phyloP scores from a whole-genome alignment of 2,888 invertebrate species.

The Ectemnius lituratus region DNA sequence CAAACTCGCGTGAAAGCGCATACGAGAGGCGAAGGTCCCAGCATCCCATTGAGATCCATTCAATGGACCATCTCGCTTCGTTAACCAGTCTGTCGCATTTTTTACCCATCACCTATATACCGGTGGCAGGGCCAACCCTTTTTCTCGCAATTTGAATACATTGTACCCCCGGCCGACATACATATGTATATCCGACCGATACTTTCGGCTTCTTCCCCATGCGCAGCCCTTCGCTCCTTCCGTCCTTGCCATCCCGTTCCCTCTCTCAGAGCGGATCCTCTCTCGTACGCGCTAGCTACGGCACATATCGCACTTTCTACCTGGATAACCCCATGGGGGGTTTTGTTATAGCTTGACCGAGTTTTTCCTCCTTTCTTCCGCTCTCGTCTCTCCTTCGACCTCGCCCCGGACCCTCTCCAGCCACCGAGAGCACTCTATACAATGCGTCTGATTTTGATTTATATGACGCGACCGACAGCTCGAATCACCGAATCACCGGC shows the following conservation, averaged over 20 bases:
- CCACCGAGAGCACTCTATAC: constrained; percentile 52
- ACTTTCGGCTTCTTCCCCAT: constrained; percentile 56
- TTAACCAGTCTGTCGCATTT: constrained; percentile 78
- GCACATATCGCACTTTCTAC: constrained; percentile 70
- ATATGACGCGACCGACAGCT: constrained; percentile 76
- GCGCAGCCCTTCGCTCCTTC: not conserved
- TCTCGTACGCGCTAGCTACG: constrained; percentile 19
- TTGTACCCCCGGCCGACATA: constrained; percentile 76
- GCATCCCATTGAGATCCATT: constrained; percentile 75
- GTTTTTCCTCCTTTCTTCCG: constrained; percentile 68
- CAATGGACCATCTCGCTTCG: constrained; percentile 78
- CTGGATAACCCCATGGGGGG: constrained; percentile 69
- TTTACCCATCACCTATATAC: constrained; percentile 73
- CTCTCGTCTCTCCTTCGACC: constrained; percentile 24
- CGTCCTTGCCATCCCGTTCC: not conserved
- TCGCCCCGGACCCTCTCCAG: constrained; percentile 34
- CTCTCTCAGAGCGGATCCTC: constrained; percentile 33
- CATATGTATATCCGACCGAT: constrained; percentile 77
- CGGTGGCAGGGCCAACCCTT: constrained; percentile 72
- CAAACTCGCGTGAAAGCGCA: constrained; percentile 46
- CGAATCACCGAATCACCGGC: constrained; percentile 53
- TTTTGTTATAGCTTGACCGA: constrained; percentile 76
- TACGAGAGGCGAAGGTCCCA: constrained; percentile 64
- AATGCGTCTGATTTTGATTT: constrained; percentile 78
- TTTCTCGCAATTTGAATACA: constrained; percentile 77